Conservation (phyloP, 2,888 invertebrate genomes). For the Diaphora mendica region DNA sequence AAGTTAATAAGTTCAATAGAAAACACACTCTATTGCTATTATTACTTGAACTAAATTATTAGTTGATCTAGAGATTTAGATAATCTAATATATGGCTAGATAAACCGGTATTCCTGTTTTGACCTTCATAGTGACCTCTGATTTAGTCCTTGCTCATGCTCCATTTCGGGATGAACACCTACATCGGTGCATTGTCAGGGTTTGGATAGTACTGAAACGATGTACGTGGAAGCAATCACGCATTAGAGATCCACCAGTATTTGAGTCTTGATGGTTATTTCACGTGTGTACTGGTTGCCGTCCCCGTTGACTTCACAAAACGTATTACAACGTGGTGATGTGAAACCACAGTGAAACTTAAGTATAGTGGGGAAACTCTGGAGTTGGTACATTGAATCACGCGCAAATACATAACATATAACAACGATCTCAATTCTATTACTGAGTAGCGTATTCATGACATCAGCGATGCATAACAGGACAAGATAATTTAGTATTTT, state of each 20-base stretch:
- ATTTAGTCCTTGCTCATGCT: not conserved
- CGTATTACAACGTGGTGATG: not conserved
- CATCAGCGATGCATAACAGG: not conserved
- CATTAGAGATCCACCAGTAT: not conserved
- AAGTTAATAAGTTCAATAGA: not conserved
- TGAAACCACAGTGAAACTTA: constrained; percentile 17
- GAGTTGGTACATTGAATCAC: not conserved
- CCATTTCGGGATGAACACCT: not conserved
- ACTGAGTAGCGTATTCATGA: not conserved
- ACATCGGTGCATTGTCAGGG: constrained; percentile 13
- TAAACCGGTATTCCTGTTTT: not conserved
- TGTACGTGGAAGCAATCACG: not conserved
- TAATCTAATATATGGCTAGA: not conserved
- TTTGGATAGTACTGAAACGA: constrained; percentile 6
- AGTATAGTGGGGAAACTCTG: constrained; percentile 18
- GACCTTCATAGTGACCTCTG: not conserved
- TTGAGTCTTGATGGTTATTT: not conserved
- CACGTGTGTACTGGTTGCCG: constrained; percentile 16
- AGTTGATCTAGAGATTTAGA: not conserved
- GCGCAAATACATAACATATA: not conserved
- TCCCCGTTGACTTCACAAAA: constrained; percentile 3
- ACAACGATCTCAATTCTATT: not conserved
- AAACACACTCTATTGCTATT: not conserved
- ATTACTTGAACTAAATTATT: not conserved
- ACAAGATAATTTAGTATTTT: not conserved